These are phyloP conservation scores for Adelphocoris suturalis DNA, from an alignment of 2,888 invertebrate species.

Conservation along the genomic window DNA sequence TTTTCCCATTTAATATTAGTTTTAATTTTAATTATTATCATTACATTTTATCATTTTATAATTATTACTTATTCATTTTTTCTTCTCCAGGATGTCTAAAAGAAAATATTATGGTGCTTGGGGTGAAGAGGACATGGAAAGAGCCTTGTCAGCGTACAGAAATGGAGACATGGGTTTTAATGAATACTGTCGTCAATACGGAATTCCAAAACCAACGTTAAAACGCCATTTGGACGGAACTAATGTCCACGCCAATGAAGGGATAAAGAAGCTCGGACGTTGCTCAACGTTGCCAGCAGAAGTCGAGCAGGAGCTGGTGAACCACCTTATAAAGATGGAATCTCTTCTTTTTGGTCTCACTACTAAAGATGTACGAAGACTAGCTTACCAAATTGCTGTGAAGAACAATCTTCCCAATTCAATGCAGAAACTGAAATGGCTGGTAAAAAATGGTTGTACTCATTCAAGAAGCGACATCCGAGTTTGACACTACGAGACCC, in stretches of 20 bases:
- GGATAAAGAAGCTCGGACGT: neutral
- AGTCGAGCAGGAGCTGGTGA: neutral
- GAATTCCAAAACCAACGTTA: neutral
- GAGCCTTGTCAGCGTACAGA: neutral
- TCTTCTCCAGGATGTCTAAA: neutral
- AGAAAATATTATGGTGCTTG: neutral
- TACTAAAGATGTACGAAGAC: neutral
- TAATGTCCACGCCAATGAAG: neutral
- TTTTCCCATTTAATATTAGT: neutral
- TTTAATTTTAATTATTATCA: neutral
- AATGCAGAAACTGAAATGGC: neutral
- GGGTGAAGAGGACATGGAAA: neutral
- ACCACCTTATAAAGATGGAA: neutral
- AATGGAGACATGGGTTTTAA: neutral
- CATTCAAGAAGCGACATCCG: conserved; percentile 2
- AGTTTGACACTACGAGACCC: neutral
- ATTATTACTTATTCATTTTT: too few relatives aligned
- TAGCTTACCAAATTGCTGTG: conserved; percentile 44
- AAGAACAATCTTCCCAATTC: neutral
- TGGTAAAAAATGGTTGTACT: conserved; percentile 40
- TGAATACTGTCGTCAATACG: neutral
- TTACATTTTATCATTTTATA: neutral
- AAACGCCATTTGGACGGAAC: neutral
- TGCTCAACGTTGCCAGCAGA: neutral
- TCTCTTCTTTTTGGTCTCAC: neutral